A percentile compares a stretch with the other conserved stretches of the same genome.
These are phyloP conservation scores for Nymphalis io DNA, from an alignment of 1,140 invertebrate species.

Conservation along the genomic window DNA sequence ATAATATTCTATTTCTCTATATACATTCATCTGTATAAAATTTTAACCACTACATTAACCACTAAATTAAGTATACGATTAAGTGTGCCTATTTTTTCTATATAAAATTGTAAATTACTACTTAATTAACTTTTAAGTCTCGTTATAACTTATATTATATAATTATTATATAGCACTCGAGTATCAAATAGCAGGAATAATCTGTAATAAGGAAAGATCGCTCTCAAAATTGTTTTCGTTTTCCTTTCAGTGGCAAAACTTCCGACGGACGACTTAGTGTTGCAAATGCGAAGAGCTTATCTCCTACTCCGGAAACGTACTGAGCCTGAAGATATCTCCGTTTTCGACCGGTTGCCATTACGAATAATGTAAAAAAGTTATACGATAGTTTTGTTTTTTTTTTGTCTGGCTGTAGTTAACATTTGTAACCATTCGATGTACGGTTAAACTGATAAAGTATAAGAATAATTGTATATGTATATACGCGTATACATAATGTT, in stretches of 20 bases:
- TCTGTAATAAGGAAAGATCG: conserved; percentile 18
- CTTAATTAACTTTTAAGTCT: no score
- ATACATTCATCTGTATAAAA: no score
- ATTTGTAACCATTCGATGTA: no score
- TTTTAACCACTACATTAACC: no score
- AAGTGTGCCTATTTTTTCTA: no score
- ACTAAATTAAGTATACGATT: no score
- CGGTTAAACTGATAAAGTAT: no score
- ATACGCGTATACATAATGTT: no score
- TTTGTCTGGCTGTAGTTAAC: no score
- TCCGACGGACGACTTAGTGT: conserved; percentile 24
- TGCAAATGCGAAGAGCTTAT: conserved; percentile 25
- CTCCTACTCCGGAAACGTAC: conserved; percentile 22
- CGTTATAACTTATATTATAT: background rate
- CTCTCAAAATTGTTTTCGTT: conserved; percentile 25
- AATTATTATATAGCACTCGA: background rate
- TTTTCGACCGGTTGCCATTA: conserved; percentile 12
- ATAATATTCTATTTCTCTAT: no score
- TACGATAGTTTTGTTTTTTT: background rate
- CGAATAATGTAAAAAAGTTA: conserved; percentile 8
- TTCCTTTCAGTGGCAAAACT: conserved; percentile 21
- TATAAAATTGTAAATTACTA: no score
- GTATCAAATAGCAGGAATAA: conserved; percentile 6
- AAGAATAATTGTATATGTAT: no score
- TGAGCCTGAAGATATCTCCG: conserved; percentile 21